These are phyloP conservation scores for Stomatorhinus ivindoensis DNA, from an alignment of 2,113 vertebrate species.

Conservation along the genomic window DNA sequence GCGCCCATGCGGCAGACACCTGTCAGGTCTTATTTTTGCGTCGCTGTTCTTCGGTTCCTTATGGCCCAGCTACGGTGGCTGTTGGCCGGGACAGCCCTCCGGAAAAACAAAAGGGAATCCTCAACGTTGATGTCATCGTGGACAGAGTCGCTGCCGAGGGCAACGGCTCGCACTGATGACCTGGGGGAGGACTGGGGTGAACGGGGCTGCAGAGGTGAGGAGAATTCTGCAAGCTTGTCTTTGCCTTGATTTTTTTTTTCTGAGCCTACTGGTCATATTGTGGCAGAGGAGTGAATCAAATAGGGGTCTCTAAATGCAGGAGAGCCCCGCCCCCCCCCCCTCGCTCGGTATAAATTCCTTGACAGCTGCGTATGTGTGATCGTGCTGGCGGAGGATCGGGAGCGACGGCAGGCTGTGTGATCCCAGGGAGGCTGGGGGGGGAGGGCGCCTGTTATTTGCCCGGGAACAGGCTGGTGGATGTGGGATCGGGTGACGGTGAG, in stretches of 20 bases:
- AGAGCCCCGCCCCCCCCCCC: background rate
- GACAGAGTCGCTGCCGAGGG: background rate
- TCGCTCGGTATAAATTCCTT: background rate
- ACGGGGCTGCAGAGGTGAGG: slow-evolving; percentile 12
- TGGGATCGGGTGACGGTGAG: background rate
- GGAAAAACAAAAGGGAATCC: slow-evolving; percentile 37
- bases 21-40: background rate
- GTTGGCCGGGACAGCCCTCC: background rate
- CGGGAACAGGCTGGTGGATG: background rate
- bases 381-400: background rate
- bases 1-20: background rate
- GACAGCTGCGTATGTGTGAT: background rate
- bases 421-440: background rate
- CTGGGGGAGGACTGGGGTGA: background rate
- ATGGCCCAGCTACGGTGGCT: background rate
- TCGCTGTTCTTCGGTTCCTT: background rate
- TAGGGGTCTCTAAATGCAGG: background rate
- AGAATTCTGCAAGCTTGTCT: slow-evolving; percentile 44
- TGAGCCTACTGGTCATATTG: slow-evolving; percentile 37
- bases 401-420: background rate
- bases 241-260: slow-evolving; percentile 51
- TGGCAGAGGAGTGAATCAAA: background rate
- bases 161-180: slow-evolving; percentile 11
- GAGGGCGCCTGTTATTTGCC: background rate
- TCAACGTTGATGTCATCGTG: slow-evolving; percentile 31